Percentiles rank a stretch among this genome's conserved stretches.
These are phyloP conservation scores for Platichthys flesus DNA, from an alignment of 2,113 vertebrate genomes.

Conservation along the genomic window DNA sequence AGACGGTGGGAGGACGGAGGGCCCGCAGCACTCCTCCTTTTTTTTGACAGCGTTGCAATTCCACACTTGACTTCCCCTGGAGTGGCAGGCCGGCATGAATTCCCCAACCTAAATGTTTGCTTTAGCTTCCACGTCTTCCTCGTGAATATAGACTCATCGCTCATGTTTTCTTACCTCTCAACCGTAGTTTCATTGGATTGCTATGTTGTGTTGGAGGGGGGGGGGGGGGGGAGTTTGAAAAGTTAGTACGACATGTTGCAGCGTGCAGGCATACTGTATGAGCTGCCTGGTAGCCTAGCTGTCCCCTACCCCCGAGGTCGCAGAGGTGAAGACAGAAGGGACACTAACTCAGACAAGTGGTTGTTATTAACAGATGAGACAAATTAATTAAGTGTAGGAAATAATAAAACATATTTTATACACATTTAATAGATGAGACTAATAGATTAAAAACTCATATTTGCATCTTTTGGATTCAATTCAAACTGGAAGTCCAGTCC, in stretches of 20 bases:
- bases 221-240: neutral
- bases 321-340: slow-evolving; percentile 23
- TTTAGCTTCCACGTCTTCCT: slow-evolving; percentile 17
- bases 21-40: slow-evolving; percentile 57
- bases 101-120: slow-evolving; percentile 32
- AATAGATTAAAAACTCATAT: too few species aligned
- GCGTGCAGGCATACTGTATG: neutral
- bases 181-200: neutral
- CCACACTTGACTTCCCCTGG: slow-evolving; percentile 65
- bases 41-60: slow-evolving; percentile 60
- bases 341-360: slow-evolving; percentile 23
- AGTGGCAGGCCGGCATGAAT: slow-evolving; percentile 49
- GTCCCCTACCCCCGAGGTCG: slow-evolving; percentile 6
- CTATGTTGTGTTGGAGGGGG: neutral
- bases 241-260: neutral
- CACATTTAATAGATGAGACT: too few species aligned
- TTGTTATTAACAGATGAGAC: too few species aligned
- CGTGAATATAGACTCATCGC: slow-evolving; percentile 5
- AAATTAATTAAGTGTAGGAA: too few species aligned
- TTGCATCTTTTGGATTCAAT: too few species aligned
- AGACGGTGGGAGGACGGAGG: slow-evolving; percentile 46
- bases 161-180: slow-evolving; percentile 11
- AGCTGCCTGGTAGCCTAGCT: slow-evolving; percentile 1
- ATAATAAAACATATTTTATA: too few species aligned
- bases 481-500: too few species aligned